phyloP scores from a whole-genome alignment of 53 echinoderm and acorn worm species.

The Zoroaster sp. region DNA sequence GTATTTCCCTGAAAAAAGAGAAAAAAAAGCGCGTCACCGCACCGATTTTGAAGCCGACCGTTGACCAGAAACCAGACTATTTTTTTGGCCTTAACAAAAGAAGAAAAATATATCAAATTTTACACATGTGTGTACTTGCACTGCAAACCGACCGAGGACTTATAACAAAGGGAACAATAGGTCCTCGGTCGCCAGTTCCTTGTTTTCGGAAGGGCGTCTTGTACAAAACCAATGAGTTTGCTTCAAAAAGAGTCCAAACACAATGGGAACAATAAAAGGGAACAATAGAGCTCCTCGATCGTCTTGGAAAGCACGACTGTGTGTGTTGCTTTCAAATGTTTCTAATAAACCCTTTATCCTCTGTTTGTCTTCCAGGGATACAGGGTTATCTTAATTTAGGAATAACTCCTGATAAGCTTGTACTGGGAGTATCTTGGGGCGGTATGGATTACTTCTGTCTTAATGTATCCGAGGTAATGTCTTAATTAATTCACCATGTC shows the following conservation, averaged over 20 bases:
- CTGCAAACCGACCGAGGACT: too few species aligned
- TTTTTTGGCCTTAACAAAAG: too few species aligned
- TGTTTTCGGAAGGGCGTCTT: too few species aligned
- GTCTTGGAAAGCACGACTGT: background rate
- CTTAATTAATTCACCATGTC: background rate
- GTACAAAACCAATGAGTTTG: too few species aligned
- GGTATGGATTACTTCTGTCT: slow-evolving; percentile 85
- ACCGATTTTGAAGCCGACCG: too few species aligned
- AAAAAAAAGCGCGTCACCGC: too few species aligned
- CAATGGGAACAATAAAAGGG: background rate
- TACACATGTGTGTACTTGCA: too few species aligned
- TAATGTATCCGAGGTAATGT: slow-evolving; percentile 59
- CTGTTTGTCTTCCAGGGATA: slow-evolving; percentile 55
- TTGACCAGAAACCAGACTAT: too few species aligned
- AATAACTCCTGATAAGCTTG: slow-evolving; percentile 76
- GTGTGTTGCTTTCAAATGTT: background rate
- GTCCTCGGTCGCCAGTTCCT: background rate
- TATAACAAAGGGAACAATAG: too few species aligned
- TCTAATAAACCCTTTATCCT: background rate
- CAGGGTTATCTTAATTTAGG: slow-evolving; percentile 73
- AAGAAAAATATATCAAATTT: too few species aligned
- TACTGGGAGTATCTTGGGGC: slow-evolving; percentile 93
- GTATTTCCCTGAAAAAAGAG: too few species aligned
- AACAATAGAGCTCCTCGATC: background rate
- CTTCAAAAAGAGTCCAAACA: too few species aligned